phyloP scores from a whole-genome alignment of 2,797 vertebrate species.

The Enteromius paludinosus region DNA sequence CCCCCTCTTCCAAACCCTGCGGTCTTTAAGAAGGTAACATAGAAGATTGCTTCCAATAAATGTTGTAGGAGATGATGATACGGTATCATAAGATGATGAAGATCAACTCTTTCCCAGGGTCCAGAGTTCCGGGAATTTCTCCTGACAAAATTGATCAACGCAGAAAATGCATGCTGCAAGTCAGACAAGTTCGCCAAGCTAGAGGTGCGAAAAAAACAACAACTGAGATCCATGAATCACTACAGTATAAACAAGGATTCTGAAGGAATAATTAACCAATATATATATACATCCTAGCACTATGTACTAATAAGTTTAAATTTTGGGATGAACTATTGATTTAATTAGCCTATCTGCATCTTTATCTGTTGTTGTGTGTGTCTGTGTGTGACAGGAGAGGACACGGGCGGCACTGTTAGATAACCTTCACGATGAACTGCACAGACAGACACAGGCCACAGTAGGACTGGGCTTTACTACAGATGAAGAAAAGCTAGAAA shows the following conservation, averaged over 20 bases:
- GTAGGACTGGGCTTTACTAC: constrained; percentile 88
- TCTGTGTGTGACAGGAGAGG: constrained; percentile 80
- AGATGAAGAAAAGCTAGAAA: constrained; percentile 95
- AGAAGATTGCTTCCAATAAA: background rate
- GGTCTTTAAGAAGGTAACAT: constrained; percentile 90
- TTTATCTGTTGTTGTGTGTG: constrained; percentile 7
- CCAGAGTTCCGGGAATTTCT: constrained; percentile 94
- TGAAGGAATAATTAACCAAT: background rate
- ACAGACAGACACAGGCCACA: constrained; percentile 89
- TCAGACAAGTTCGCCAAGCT: constrained; percentile 97
- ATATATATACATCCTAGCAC: background rate
- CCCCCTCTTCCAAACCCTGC: constrained; percentile 90
- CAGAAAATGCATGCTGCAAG: constrained; percentile 96
- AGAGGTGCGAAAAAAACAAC: constrained; percentile 82
- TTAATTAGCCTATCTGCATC: constrained; percentile 8
- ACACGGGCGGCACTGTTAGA: constrained; percentile 93
- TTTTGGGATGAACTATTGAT: constrained; percentile 16
- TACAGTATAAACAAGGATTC: background rate
- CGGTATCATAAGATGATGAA: constrained; percentile 48
- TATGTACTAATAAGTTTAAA: background rate
- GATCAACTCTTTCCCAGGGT: constrained; percentile 74
- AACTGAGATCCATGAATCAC: background rate
- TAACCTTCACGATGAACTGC: constrained; percentile 95
- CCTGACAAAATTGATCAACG: constrained; percentile 97
- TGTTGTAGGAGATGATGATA: constrained; percentile 41